Evolutionary conservation across 2,888 invertebrate genomes (phyloP), one percentile per base, ranked within the genome.

Genomic region (Caenorhabditis auriculariae): DNA sequence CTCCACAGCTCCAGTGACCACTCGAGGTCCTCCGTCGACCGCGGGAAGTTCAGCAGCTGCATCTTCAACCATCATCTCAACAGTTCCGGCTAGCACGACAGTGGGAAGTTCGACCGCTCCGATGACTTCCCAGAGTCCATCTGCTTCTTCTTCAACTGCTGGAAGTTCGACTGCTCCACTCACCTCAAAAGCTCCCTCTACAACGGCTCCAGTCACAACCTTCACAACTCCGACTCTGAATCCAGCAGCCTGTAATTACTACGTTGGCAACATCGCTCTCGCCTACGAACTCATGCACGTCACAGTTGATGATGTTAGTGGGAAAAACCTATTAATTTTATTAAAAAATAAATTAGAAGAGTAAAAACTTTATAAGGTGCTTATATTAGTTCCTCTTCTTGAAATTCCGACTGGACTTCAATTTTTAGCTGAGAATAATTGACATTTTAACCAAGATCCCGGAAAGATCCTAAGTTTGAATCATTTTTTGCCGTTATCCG

Each of bases 321-420:
- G n/a, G n/a, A n/a, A n/a, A n/a, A n/a, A n/a, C n/a, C n/a, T n/a
- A n/a, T n/a, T n/a, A n/a, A n/a, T n/a, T n/a, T n/a, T n/a, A n/a
- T n/a, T n/a, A n/a, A n/a, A n/a, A n/a, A n/a, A 27, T 59, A 1
- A 54, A 59, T 21, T 12, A n/a, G 0, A 17, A 50, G 24, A 59
- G 53, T 29, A 32, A 41, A 24, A 43, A 35, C 37, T 59, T 59
- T 24, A 50, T 59, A n/a, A 9, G n/a, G n/a, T n/a, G n/a, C n/a
- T n/a, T n/a, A n/a, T n/a, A n/a, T n/a, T n/a, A n/a, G n/a, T n/a
- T n/a, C n/a, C n/a, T n/a, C n/a, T n/a, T n/a, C n/a, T n/a, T n/a
- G n/a, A n/a, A n/a, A n/a, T n/a, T n/a, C n/a, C n/a, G n/a, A n/a
- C n/a, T n/a, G n/a, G n/a, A n/a, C n/a, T n/a, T n/a, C n/a, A n/a